These are phyloP conservation scores for Neodiprion lecontei DNA, from an alignment of 1,140 invertebrate genomes.

Conservation along the genomic window DNA sequence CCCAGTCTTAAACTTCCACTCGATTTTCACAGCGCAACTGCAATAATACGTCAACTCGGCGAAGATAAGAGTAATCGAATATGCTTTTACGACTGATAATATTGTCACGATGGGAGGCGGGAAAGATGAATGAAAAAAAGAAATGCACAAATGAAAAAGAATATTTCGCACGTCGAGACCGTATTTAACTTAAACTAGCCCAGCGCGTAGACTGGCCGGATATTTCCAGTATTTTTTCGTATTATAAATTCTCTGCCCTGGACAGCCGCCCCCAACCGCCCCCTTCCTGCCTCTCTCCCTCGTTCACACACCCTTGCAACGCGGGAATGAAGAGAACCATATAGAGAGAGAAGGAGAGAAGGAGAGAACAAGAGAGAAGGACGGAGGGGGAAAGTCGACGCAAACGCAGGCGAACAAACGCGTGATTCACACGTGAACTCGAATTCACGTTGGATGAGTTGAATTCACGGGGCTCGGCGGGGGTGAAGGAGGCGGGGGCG, in stretches of 20 bases:
- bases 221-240: conserved; percentile 38
- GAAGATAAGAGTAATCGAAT: too few species aligned
- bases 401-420: conserved; percentile 21
- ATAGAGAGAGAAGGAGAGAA: not conserved
- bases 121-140: too few species aligned
- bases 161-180: too few species aligned
- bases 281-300: conserved; percentile 23
- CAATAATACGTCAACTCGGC: too few species aligned
- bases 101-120: too few species aligned
- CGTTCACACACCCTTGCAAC: conserved; percentile 24
- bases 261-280: conserved; percentile 34
- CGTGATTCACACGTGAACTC: conserved; percentile 32
- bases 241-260: conserved; percentile 48
- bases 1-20: too few species aligned
- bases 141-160: too few species aligned
- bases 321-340: not conserved
- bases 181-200: not conserved
- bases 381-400: conserved; percentile 1
- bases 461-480: conserved; percentile 28
- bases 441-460: conserved; percentile 35
- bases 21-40: too few species aligned
- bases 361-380: conserved; percentile 19
- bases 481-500: conserved; percentile 13
- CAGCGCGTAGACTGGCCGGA: conserved; percentile 8
- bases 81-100: too few species aligned